A percentile compares a stretch with the other conserved stretches of the same genome.
Evolutionary conservation across 2,797 vertebrate species (phyloP).

Genomic region (Karalla daura): DNA sequence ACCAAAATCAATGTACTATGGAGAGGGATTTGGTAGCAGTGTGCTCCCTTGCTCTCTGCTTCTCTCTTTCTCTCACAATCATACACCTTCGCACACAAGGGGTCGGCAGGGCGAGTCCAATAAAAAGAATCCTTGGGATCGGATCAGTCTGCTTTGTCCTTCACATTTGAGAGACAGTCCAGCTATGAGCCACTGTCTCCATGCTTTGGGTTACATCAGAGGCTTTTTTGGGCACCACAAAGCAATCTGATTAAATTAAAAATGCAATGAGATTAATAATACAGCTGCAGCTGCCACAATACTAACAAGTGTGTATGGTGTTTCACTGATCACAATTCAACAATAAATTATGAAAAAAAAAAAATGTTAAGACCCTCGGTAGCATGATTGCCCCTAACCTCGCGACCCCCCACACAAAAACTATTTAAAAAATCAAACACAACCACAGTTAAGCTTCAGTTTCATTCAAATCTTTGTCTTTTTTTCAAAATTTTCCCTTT

Average conservation of each 20-base stretch:
- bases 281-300: too few species aligned
- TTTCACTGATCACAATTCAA: not conserved
- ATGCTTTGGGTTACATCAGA: constrained; percentile 10
- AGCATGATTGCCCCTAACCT: too few species aligned
- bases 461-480: not conserved
- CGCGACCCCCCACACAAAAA: not conserved
- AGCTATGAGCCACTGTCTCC: not conserved
- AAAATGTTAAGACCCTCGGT: too few species aligned
- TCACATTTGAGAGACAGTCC: not conserved
- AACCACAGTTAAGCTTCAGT: not conserved
- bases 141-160: not conserved
- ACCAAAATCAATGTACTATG: constrained; percentile 11
- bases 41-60: constrained; percentile 10
- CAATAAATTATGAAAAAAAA: not conserved
- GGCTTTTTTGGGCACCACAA: not conserved
- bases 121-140: constrained; percentile 7
- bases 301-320: not conserved
- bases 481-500: too few species aligned
- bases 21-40: constrained; percentile 17
- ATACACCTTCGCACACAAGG: constrained; percentile 11
- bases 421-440: too few species aligned
- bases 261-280: not conserved
- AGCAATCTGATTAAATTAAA: not conserved
- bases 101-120: constrained; percentile 31
- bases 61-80: constrained; percentile 14